Percentiles rank a stretch among this genome's conserved stretches.
Conservation (phyloP, 1,140 invertebrate species). For the Ceratina japonica region DNA sequence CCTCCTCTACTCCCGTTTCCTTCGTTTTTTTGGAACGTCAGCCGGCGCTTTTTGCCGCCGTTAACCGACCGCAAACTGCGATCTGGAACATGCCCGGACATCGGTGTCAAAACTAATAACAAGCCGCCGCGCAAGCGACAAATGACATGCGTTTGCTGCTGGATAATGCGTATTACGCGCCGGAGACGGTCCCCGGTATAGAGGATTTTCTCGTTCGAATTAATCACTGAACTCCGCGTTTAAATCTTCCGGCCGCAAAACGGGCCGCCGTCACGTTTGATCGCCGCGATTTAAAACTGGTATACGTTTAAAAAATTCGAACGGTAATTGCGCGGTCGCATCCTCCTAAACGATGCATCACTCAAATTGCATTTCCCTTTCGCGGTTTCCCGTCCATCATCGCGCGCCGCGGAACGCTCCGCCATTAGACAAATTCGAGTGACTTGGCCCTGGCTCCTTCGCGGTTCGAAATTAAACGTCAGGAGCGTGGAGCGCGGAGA, state of each 20-base stretch:
- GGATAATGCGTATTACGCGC: constrained; percentile 16
- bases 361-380: background rate
- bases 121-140: background rate
- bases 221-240: background rate
- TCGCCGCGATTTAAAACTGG: no score
- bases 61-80: constrained; percentile 31
- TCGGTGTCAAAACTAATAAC: constrained; percentile 30
- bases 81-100: background rate
- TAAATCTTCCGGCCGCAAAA: no score
- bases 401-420: no score
- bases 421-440: background rate
- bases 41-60: constrained; percentile 50
- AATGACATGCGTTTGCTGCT: background rate
- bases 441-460: background rate
- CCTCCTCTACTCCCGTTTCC: background rate
- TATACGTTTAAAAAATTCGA: no score
- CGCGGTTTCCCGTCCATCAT: background rate
- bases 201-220: background rate
- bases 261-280: no score
- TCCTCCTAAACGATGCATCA: no score
- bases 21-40: constrained; percentile 1
- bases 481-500: background rate
- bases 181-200: background rate
- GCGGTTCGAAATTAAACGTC: constrained; percentile 4
- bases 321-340: no score